These are phyloP conservation scores for Aurelia aurita DNA, from an alignment of 30 jellyfish, hydroid and myxozoan genomes.

Conservation along the genomic window DNA sequence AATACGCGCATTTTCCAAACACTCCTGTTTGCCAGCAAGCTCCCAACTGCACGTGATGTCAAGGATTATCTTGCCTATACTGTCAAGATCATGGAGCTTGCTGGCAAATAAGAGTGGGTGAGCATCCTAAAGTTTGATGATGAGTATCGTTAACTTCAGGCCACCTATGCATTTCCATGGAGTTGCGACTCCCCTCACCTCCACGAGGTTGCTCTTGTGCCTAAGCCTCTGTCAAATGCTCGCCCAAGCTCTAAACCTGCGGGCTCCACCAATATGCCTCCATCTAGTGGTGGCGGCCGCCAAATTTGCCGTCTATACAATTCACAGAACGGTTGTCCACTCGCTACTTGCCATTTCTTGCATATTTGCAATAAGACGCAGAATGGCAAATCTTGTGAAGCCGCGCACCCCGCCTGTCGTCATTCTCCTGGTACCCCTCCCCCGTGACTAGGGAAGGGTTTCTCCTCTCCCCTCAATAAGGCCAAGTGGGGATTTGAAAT, in stretches of 20 bases:
- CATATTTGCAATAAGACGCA: neutral
- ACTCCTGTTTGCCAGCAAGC: neutral
- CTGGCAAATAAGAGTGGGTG: neutral
- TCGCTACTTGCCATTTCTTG: neutral
- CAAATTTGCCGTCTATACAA: too few species aligned
- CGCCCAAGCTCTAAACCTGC: too few species aligned
- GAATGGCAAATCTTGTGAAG: neutral
- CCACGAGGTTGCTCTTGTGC: too few species aligned
- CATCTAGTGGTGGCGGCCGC: too few species aligned
- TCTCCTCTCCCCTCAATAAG: neutral
- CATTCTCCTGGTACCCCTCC: neutral
- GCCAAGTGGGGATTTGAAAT: neutral
- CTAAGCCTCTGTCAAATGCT: too few species aligned
- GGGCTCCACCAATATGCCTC: too few species aligned
- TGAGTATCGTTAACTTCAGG: too few species aligned
- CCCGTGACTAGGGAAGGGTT: neutral
- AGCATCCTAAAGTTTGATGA: too few species aligned
- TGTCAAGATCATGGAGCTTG: neutral
- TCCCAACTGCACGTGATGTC: neutral
- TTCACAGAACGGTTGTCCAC: conserved; percentile 2
- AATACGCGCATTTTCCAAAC: neutral
- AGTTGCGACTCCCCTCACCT: too few species aligned
- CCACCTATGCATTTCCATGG: too few species aligned
- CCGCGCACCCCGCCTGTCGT: neutral
- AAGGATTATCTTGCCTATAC: neutral